Evolutionary conservation across 2,113 vertebrate genomes (phyloP).

Genomic region (Scopus umbretta): DNA sequence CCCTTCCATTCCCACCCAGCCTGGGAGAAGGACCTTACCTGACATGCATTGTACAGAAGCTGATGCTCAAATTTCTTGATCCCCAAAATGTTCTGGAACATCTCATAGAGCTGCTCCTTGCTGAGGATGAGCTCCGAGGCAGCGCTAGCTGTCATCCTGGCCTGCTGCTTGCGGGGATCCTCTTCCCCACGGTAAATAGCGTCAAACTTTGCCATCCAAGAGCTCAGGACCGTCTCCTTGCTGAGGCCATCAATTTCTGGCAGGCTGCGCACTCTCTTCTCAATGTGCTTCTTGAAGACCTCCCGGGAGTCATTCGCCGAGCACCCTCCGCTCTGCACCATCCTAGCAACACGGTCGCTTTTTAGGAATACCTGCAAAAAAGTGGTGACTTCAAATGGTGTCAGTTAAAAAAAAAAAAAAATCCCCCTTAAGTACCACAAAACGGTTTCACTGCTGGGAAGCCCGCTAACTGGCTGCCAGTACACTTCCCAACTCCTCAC

Average conservation of each 20-base stretch:
- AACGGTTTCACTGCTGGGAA: background rate
- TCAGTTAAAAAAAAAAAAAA: background rate
- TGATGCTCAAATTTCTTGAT: constrained; percentile 99
- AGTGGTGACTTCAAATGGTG: background rate
- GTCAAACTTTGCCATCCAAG: constrained; percentile 98
- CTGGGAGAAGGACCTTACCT: constrained; percentile 76
- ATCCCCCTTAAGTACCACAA: background rate
- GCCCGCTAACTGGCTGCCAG: background rate
- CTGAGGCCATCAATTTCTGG: constrained; percentile 96
- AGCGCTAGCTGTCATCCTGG: constrained; percentile 91
- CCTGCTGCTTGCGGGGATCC: constrained; percentile 93
- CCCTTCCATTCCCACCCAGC: background rate
- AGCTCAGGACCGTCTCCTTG: constrained; percentile 97
- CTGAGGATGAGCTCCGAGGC: constrained; percentile 98
- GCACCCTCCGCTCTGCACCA: constrained; percentile 97
- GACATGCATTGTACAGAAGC: constrained; percentile 96
- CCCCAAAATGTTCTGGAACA: constrained; percentile 98
- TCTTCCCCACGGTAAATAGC: constrained; percentile 97
- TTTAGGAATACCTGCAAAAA: constrained; percentile 89
- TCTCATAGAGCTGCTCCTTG: constrained; percentile 98
- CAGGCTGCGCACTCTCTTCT: constrained; percentile 95
- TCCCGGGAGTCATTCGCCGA: constrained; percentile 93
- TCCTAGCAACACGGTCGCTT: constrained; percentile 91
- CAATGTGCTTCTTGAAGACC: constrained; percentile 99
- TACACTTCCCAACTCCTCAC: background rate